Evolutionary conservation across 2,888 invertebrate genomes (phyloP).

Genomic region (Drepanosiphum platanoidis): DNA sequence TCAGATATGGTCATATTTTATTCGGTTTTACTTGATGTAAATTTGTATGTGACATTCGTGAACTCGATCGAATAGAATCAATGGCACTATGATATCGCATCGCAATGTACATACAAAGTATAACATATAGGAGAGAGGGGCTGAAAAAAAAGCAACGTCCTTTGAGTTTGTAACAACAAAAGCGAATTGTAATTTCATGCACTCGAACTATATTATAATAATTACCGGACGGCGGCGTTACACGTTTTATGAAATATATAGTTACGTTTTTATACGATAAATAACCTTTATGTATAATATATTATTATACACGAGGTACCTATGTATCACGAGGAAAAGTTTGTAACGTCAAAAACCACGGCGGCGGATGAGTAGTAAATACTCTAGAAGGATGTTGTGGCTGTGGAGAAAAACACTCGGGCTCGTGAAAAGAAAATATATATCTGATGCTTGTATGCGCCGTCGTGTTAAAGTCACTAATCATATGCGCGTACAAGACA

Average conservation of each 20-base stretch:
- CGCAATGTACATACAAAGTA: not conserved
- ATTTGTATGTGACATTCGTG: not conserved
- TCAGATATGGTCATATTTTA: not conserved
- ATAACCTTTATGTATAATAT: not conserved
- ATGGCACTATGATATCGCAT: not conserved
- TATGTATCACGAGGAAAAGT: not conserved
- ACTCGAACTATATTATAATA: not conserved
- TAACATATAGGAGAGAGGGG: not conserved
- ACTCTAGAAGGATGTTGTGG: too few relatives aligned
- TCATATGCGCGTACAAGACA: slow-evolving; percentile 5
- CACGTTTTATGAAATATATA: not conserved
- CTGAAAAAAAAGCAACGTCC: too few relatives aligned
- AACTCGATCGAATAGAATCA: not conserved
- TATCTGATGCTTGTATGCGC: not conserved
- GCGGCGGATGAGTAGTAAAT: too few relatives aligned
- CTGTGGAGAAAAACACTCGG: not conserved
- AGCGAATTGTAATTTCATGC: slow-evolving; percentile 11
- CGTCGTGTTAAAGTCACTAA: not conserved
- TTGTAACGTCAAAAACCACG: slow-evolving; percentile 5
- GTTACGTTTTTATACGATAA: not conserved
- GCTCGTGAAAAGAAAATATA: slow-evolving; percentile 2
- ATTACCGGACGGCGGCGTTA: not conserved
- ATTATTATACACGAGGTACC: not conserved
- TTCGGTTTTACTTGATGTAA: not conserved
- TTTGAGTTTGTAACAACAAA: too few relatives aligned